Base-by-base conservation (phyloP, 1,140 invertebrate genomes). In the Oncopodura yosiiana region DNA sequence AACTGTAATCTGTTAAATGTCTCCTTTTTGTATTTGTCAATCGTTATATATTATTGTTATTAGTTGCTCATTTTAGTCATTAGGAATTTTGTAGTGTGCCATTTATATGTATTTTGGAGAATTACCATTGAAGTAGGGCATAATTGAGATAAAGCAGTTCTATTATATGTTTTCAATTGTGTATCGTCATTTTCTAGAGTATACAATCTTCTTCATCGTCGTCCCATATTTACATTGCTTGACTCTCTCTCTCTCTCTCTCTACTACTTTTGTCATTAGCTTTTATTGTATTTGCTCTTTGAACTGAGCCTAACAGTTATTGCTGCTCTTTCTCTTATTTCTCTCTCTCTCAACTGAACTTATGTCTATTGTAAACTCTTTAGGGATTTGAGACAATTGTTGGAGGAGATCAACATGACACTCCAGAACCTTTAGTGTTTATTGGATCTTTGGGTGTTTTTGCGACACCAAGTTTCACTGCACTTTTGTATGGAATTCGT, bases 401-500 rank as follows among this genome's bases (percentile, higher is more conserved):
- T 21, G 19, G 18, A 34, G 18, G 41, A 61, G 6, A 26, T 48
- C 39, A 51, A n/a, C 38, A 58, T 32, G 18, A 49, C 16, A 49
- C 62, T 8, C 62, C 56, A 14, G 58, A 60, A 19, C 24, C 27
- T 16, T 18, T 64, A 16, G 27, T 46, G 12, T 48, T 56, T 14
- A 27, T 50, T 36, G 62, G 49, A 5, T 58, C 62, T n/a, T 24
- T 64, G 21, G 58, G 55, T 45, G 29, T 64, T 16, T 64, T 61
- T 36, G 21, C 52, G 27, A 53, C 49, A 16, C 62, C 62, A 21
- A 58, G 56, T 24, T 61, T 55, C 29, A 61, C 48, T 19, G 58
- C 58, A n/a, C 32, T 64, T 3, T 39, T 64, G 18, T 61, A 64
- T 26, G 62, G 62, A 26, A 58, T 64, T 27, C 52, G 62, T 46